Evolutionary conservation across 2,113 vertebrate genomes (phyloP).

Genomic region (Indicator maculatus): DNA sequence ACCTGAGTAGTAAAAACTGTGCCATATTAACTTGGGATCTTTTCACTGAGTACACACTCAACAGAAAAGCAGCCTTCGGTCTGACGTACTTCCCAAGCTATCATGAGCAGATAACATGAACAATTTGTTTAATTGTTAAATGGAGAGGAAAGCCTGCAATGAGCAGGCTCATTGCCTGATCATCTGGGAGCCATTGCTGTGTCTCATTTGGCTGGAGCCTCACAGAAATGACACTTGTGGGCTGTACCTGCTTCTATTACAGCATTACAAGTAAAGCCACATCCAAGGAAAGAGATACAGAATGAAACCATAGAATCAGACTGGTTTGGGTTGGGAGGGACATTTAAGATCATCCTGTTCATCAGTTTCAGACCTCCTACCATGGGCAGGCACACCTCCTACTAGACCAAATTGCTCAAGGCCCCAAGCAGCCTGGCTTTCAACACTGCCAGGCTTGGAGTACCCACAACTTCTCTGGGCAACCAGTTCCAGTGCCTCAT

Average conservation of each 20-base stretch:
- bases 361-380: no score
- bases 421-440: no score
- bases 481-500: no score
- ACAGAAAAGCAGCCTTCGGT: not conserved
- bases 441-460: no score
- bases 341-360: no score
- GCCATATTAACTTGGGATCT: not conserved
- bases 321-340: no score
- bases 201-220: not conserved
- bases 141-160: not conserved
- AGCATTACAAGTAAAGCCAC: not conserved
- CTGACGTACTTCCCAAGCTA: not conserved
- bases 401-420: no score
- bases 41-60: not conserved
- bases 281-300: not conserved
- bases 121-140: slow-evolving; percentile 9
- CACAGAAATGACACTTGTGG: not conserved
- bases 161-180: not conserved
- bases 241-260: not conserved
- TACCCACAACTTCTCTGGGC: no score
- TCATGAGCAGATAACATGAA: not conserved
- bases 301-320: not conserved
- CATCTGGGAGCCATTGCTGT: not conserved
- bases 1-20: not conserved
- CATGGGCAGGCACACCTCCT: no score